Base-by-base conservation (phyloP, 1,140 invertebrate species). In the Portunus trituberculatus region DNA sequence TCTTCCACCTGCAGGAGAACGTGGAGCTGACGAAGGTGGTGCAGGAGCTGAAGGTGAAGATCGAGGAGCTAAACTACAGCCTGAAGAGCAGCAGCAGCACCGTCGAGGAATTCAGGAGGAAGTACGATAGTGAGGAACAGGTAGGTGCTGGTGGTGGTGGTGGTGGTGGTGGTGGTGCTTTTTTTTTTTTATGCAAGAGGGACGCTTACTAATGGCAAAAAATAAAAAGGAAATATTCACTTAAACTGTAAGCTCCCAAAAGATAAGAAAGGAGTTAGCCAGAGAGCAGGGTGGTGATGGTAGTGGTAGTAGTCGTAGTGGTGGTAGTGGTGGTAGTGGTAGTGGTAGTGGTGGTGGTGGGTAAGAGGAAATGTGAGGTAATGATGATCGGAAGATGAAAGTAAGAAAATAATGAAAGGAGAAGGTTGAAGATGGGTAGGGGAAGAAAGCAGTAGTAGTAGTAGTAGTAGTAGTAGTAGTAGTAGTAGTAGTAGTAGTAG, bases 41-140 rank as follows among this genome's bases (percentile, higher is more conserved):
- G 96, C 98, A 99, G 97, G 99, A 99, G 97, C 98, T 99, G 96
- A 99, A 99, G 98, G 98, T 99, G 96, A 98, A 98, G 97, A 98
- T 99, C 97, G 99, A 99, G 97, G 99, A 99, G 97, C 98, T 98
- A 96, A 98, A 98, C 96, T 99, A 99, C 97, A 98, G 99, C 97
- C 99, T 98, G 97, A 98, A 98, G 96, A 99, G 99, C 97, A 97
- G 99, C 59, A 98, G 98, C 95, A 98, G 98, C 96, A 99, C 99
- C 97, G 98, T 99, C 94, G 99, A 99, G 96, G 99, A 99, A 97
- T 98, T 98, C 96, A 98, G 99, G 96, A 98, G 99, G 96, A 98
- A 98, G 97, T 98, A 99, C 96, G 99, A 99, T 97, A 99, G 99
- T 97, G 99, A 99, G 97, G 99, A 99, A 97, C 98, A 99, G 97